Conservation (phyloP, 1,140 invertebrate genomes). For the Aphidius gifuensis region DNA sequence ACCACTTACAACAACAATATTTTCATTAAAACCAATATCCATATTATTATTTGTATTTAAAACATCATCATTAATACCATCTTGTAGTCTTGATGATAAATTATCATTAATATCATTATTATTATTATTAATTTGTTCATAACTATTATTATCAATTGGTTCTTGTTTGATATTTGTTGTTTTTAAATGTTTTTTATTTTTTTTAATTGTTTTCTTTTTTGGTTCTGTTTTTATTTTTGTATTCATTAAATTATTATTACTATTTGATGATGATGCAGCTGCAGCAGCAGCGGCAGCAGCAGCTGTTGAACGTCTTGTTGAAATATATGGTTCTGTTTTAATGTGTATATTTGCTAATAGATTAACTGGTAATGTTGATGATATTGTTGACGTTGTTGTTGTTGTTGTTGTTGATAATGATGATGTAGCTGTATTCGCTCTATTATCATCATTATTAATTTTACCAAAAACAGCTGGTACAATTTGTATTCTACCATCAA, state of each 20-base stretch:
- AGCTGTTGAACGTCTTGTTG: conserved; percentile 25
- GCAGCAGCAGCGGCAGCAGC: conserved; percentile 20
- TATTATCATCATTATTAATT: too few relatives aligned
- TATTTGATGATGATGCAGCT: conserved; percentile 24
- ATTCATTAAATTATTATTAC: conserved; percentile 14
- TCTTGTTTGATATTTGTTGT: neutral
- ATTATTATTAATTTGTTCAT: too few relatives aligned
- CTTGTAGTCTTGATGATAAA: conserved; percentile 29
- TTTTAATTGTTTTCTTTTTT: conserved; percentile 31
- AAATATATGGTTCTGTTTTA: conserved; percentile 37
- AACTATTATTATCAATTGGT: conserved; percentile 33
- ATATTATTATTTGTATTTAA: conserved; percentile 30
- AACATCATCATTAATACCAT: too few relatives aligned
- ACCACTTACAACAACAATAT: conserved; percentile 32
- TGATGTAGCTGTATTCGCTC: too few relatives aligned
- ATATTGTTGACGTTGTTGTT: conserved; percentile 33
- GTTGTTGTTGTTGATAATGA: conserved; percentile 43
- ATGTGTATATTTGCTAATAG: conserved; percentile 4
- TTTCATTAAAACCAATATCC: conserved; percentile 47
- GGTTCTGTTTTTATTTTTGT: conserved; percentile 42
- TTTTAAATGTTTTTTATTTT: too few relatives aligned
- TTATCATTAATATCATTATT: neutral
- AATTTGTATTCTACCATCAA: conserved; percentile 53
- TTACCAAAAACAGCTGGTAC: conserved; percentile 36
- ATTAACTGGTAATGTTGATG: conserved; percentile 29